phyloP scores from a whole-genome alignment of 2,888 invertebrate genomes.

The Euzetes globulus region DNA sequence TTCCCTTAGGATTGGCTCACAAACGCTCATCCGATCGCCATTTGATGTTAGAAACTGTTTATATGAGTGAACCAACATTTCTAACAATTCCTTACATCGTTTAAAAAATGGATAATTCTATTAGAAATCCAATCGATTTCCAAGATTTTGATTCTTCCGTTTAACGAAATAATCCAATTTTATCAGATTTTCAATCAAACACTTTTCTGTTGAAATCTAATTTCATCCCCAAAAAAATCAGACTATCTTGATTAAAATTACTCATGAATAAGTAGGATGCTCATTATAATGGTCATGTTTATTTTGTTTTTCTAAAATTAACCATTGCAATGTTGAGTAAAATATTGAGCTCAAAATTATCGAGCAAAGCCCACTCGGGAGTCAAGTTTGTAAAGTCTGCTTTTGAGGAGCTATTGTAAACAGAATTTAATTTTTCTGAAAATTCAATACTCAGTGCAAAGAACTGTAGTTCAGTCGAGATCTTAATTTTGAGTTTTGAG shows the following conservation, averaged over 20 bases:
- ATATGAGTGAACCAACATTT: constrained; percentile 6
- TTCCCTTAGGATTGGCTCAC: constrained; percentile 17
- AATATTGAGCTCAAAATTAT: not conserved
- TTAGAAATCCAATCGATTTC: not conserved
- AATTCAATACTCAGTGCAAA: too few species aligned
- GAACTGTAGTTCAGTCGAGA: too few species aligned
- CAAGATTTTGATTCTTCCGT: not conserved
- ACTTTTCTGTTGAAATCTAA: too few species aligned
- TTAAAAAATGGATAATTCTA: constrained; percentile 5
- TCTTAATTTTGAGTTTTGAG: too few species aligned
- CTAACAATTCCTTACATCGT: not conserved
- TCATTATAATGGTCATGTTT: too few species aligned
- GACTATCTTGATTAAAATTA: too few species aligned
- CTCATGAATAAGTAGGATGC: too few species aligned
- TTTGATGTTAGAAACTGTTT: not conserved
- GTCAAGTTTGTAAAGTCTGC: too few species aligned
- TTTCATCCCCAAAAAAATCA: too few species aligned
- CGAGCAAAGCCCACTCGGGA: not conserved
- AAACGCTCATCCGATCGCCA: constrained; percentile 3
- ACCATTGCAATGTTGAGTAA: not conserved
- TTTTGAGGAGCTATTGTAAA: too few species aligned
- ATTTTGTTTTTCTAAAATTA: too few species aligned
- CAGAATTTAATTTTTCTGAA: too few species aligned
- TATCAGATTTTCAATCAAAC: not conserved
- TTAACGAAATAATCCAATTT: not conserved